A percentile compares a stretch with the other conserved stretches of the same genome.
Conservation (phyloP, 2,797 vertebrate genomes). For the Sphenopsis melanotis region DNA sequence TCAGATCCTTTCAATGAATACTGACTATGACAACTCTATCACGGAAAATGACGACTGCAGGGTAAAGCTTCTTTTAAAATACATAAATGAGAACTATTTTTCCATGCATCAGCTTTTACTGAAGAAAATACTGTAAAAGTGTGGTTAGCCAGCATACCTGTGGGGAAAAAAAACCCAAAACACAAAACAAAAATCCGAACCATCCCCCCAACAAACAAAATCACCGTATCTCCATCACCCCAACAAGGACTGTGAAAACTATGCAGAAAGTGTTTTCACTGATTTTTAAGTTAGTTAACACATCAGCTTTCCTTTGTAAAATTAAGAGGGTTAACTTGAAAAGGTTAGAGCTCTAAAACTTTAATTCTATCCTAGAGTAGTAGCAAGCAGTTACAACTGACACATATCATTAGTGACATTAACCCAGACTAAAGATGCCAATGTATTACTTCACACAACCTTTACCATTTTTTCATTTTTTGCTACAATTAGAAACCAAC, state of each 20-base stretch:
- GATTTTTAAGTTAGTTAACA: neutral
- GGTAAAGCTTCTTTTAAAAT: neutral
- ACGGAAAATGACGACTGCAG: neutral
- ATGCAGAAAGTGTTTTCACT: neutral
- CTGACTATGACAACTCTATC: neutral
- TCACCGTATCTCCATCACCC: neutral
- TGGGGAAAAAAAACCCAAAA: neutral
- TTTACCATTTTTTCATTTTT: neutral
- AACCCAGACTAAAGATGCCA: neutral
- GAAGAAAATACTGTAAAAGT: neutral
- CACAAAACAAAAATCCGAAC: neutral
- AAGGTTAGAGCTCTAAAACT: neutral
- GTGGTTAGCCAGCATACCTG: neutral
- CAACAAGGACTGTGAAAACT: neutral
- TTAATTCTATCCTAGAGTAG: neutral
- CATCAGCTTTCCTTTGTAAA: rapidly evolving
- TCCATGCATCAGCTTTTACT: neutral
- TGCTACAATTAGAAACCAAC: neutral
- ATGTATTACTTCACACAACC: neutral
- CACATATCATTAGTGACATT: neutral
- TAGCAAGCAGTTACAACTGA: neutral
- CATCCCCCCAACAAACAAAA: neutral
- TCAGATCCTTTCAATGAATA: neutral
- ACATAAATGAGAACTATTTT: neutral
- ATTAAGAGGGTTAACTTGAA: neutral